These are phyloP conservation scores for Aldabrachelys gigantea DNA, from an alignment of 2,113 vertebrate species.

Conservation along the genomic window DNA sequence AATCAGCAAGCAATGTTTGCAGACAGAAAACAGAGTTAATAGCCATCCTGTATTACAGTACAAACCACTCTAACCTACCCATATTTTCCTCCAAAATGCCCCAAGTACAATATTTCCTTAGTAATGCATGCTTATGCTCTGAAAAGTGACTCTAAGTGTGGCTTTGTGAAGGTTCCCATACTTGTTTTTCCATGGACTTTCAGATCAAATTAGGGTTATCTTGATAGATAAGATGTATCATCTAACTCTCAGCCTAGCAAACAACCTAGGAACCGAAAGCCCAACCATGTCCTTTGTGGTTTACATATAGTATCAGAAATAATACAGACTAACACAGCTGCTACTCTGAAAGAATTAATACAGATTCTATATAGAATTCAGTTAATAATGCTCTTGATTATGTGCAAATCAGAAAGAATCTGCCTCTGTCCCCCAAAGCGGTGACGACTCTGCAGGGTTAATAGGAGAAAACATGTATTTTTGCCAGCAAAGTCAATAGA, in stretches of 20 bases:
- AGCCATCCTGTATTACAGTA: not conserved
- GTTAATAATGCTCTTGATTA: not conserved
- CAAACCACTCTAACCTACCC: not conserved
- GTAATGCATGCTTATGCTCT: not conserved
- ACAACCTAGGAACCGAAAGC: not conserved
- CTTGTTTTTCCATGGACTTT: not conserved
- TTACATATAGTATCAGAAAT: not conserved
- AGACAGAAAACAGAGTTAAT: not conserved
- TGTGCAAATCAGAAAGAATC: not conserved
- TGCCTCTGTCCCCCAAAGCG: not conserved
- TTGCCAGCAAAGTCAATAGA: not conserved
- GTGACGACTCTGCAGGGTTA: not conserved
- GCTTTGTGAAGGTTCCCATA: not conserved
- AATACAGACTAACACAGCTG: not conserved
- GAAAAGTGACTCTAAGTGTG: not conserved
- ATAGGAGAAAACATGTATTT: not conserved
- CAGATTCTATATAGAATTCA: not conserved
- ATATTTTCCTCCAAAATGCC: not conserved
- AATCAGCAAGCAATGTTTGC: not conserved
- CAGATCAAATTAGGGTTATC: not conserved
- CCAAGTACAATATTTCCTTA: not conserved
- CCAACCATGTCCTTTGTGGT: not conserved
- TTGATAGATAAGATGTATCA: not conserved
- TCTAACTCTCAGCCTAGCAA: constrained; percentile 18
- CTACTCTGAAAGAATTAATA: not conserved